Percentiles rank a stretch among this genome's conserved stretches.
phyloP scores from a whole-genome alignment of 2,888 invertebrate species.

The Hypena proboscidalis region DNA sequence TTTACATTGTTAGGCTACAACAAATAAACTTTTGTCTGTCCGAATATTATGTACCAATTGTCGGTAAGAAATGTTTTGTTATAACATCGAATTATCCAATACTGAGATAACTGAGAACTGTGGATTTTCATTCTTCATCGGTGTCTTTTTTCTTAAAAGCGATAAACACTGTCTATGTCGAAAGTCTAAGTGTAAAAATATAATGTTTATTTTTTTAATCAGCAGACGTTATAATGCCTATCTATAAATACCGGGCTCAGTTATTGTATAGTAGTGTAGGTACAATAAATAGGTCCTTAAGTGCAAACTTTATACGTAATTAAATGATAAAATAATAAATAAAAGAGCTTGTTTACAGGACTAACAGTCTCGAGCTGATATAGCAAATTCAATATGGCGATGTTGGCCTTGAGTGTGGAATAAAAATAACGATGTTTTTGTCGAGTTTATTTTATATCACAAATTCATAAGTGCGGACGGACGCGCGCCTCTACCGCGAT shows the following conservation, averaged over 20 bases:
- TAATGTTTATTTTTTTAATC: not conserved
- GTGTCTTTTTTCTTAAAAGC: too few species aligned
- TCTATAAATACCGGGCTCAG: too few species aligned
- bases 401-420: conserved; percentile 72
- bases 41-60: too few species aligned
- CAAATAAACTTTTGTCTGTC: too few species aligned
- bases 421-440: conserved; percentile 82
- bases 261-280: too few species aligned
- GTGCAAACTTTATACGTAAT: conserved; percentile 17
- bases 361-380: conserved; percentile 59
- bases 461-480: conserved; percentile 57
- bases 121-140: too few species aligned
- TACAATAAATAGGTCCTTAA: not conserved
- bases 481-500: conserved; percentile 20
- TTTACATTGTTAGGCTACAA: too few species aligned
- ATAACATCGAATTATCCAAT: too few species aligned
- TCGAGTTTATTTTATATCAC: conserved; percentile 74
- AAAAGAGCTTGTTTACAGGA: conserved; percentile 71
- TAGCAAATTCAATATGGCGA: conserved; percentile 76
- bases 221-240: not conserved
- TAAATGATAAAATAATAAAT: conserved; percentile 30
- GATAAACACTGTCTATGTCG: too few species aligned
- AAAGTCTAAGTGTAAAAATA: too few species aligned
- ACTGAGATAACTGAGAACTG: too few species aligned
- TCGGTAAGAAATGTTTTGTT: too few species aligned